Conservation (phyloP, 2,888 invertebrate species). For the Agrochola macilenta region DNA sequence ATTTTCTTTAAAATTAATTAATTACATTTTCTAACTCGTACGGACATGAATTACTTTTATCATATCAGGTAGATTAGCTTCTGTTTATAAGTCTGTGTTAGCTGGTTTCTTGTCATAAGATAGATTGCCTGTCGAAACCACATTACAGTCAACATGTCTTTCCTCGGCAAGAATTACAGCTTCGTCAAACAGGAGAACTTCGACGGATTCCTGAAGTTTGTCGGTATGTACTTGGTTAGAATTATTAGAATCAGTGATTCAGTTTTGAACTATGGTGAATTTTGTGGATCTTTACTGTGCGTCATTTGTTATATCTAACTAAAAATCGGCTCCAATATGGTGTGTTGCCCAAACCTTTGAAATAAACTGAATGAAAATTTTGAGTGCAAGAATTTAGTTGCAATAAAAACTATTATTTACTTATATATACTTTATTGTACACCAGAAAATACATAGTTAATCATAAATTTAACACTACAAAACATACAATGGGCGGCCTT, state of each 20-base stretch:
- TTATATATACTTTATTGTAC: no score
- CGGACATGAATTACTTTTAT: constrained; percentile 1
- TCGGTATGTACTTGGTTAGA: constrained; percentile 29
- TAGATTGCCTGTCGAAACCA: background rate
- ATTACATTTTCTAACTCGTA: background rate
- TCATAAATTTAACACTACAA: no score
- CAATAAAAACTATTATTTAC: background rate
- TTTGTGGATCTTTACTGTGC: background rate
- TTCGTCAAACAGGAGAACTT: constrained; percentile 44
- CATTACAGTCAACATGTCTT: constrained; percentile 34
- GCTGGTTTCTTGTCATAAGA: background rate
- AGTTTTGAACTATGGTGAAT: background rate
- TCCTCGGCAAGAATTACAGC: constrained; percentile 29
- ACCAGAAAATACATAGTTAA: no score
- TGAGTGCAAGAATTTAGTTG: background rate
- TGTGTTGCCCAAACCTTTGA: background rate
- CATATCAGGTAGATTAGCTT: constrained; percentile 23
- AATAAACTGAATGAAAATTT: background rate
- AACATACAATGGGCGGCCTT: no score
- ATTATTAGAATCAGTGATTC: background rate
- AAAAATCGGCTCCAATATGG: background rate
- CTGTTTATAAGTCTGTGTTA: constrained; percentile 16
- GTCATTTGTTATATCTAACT: no score
- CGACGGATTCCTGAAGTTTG: constrained; percentile 35
- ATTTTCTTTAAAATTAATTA: background rate